Evolutionary conservation across 2,888 invertebrate genomes (phyloP), one percentile per base, ranked within the genome.

Genomic region (Leuctra nigra): DNA sequence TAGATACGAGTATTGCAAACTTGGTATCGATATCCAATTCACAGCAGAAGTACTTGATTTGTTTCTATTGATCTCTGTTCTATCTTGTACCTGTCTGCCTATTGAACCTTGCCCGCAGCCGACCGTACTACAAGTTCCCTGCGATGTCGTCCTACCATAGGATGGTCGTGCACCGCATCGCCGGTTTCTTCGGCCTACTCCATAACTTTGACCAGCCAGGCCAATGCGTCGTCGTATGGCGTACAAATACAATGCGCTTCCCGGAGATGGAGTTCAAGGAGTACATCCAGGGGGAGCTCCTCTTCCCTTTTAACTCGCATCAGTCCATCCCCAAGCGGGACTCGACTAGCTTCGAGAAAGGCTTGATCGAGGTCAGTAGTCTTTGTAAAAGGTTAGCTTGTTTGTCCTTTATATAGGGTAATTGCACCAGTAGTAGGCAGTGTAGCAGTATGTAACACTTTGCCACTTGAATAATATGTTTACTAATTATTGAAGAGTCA

Each of bases 101-200:
- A n/a, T n/a, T n/a, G n/a, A n/a, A n/a, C n/a, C n/a, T n/a, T n/a
- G n/a, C 7, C 11, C 29, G 13, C 56, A 60, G 86, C n/a, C 82
- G 82, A 62, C 81, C 82, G 66, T 82, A 86, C 68, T 85, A 87
- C 66, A 88, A 88, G 66, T 95, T 96, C 74, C 91, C 91, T 16
- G 86, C 87, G 69, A 91, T 94, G 87, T 89, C 93, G 59, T 94
- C 95, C 54, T 97, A 97, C 77, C 93, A 95, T 61, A 82, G 97
- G 25, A 94, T 97, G 95, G 74, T 97, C 65, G 92, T 96, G 1
- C 97, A 97, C 71, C 84, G 96, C 29, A 89, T 91, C 59, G 93
- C 96, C 0, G 87, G 93, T 16, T 90, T 89, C 68, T 96, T 95
- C 75, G 93, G 94, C 56, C 84, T 97, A 79, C 90, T 92, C 55